Evolutionary conservation across 2,113 vertebrate species (phyloP).

Genomic region (Chaetorhynchus papuensis): DNA sequence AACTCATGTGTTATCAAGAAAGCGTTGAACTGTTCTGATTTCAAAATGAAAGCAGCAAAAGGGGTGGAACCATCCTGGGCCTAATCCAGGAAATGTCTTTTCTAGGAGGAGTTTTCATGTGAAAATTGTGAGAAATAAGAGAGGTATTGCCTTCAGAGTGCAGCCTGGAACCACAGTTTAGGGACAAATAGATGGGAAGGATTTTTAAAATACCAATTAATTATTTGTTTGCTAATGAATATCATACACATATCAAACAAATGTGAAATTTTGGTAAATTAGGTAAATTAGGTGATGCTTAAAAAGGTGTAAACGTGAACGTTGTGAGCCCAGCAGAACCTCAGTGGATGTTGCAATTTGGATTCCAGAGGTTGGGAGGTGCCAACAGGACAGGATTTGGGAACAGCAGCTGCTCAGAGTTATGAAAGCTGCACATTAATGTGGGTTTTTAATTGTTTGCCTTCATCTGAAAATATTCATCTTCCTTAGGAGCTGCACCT

Average conservation of each 20-base stretch:
- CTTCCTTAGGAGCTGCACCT: neutral
- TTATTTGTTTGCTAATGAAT: neutral
- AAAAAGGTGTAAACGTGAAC: neutral
- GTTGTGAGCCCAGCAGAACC: neutral
- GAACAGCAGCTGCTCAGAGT: neutral
- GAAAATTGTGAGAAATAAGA: neutral
- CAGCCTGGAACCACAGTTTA: neutral
- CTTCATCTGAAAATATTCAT: neutral
- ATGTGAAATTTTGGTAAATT: fast-evolving
- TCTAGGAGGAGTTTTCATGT: neutral
- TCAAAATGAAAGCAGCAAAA: neutral
- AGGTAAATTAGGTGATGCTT: neutral
- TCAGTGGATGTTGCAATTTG: neutral
- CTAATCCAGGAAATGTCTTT: neutral
- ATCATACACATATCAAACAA: neutral
- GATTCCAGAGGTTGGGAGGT: neutral
- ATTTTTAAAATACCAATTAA: neutral
- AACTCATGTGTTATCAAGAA: neutral
- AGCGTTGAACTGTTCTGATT: neutral
- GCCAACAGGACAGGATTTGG: neutral
- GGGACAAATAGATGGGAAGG: neutral
- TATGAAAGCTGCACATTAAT: fast-evolving
- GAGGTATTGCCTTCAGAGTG: neutral
- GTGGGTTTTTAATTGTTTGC: neutral
- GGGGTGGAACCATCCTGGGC: neutral